Evolutionary conservation across 2,888 invertebrate genomes (phyloP).

Genomic region (Liopterus haemorrhoidalis): DNA sequence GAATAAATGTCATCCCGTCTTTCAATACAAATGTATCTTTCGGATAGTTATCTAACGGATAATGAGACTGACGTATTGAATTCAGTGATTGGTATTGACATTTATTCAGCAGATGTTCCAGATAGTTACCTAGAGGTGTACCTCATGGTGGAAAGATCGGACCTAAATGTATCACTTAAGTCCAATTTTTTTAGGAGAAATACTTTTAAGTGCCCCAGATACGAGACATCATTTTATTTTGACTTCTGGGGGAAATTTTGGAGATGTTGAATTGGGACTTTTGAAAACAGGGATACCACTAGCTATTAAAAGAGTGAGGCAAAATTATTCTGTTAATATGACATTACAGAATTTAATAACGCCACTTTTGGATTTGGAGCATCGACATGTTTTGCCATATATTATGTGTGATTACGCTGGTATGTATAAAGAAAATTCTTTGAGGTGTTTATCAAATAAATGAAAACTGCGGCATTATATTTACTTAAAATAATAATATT

Average conservation of each 20-base stretch:
- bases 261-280: slow-evolving; percentile 42
- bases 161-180: too few relatives aligned
- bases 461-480: slow-evolving; percentile 41
- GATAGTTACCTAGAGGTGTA: too few relatives aligned
- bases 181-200: too few relatives aligned
- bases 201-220: too few relatives aligned
- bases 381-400: slow-evolving; percentile 39
- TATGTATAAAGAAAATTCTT: background rate
- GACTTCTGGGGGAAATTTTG: slow-evolving; percentile 42
- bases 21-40: too few relatives aligned
- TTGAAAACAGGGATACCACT: slow-evolving; percentile 37
- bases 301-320: slow-evolving; percentile 37
- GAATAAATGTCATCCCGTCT: too few relatives aligned
- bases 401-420: slow-evolving; percentile 38
- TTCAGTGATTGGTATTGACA: too few relatives aligned
- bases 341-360: slow-evolving; percentile 36
- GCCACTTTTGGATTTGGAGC: slow-evolving; percentile 37
- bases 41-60: too few relatives aligned
- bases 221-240: slow-evolving; percentile 26
- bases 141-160: too few relatives aligned
- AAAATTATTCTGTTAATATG: slow-evolving; percentile 32
- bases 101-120: too few relatives aligned
- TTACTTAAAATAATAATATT: too few relatives aligned
- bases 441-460: slow-evolving; percentile 29
- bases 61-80: too few relatives aligned